Evolutionary conservation across 2,113 vertebrate species (phyloP), one percentile per base, ranked within the genome.

Genomic region (Aphyosemion australe): DNA sequence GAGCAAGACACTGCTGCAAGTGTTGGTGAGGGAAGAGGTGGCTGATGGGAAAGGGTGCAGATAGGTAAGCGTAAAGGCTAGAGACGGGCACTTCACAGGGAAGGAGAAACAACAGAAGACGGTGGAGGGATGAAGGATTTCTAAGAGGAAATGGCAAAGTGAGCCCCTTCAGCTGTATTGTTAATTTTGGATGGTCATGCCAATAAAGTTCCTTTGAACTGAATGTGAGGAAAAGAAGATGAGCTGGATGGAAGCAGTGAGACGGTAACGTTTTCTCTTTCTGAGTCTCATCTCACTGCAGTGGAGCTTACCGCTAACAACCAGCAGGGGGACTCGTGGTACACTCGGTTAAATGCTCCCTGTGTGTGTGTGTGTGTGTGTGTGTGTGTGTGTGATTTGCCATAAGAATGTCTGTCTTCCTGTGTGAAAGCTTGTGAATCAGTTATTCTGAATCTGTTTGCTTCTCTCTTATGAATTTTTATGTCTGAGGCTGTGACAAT

Each of bases 171-270:
- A 72, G 85, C 76, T 72, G 53, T 78, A 74, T 84, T 83, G 79
- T 74, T 90, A 84, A 90, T 90, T 88, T 82, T 79, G 79, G 76
- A 76, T 76, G 69, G 88, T 87, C 85, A 87, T 86, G 82, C 86
- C 80, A 83, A 83, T 88, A 84, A 87, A 82, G 79, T 71, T 61
- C 57, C 85, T 90, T 90, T 82, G 83, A 65, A 61, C n/a, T 79
- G 66, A 74, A 79, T 77, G 56, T 61, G 78, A 68, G 58, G 41
- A 62, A 65, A 49, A 45, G 55, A 66, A 56, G 7, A 74, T 34
- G 58, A 61, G 49, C 26, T 31, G 52, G 71, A 55, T 45, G 16
- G 19, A 47, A 39, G 43, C 47, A 34, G 64, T 12, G 8, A 80
- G 49, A 32, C 6, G 34, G 69, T 84, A 74, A 83, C 73, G 69